phyloP scores from a whole-genome alignment of 2,888 invertebrate genomes.

The Drosophila pseudotalamancana region DNA sequence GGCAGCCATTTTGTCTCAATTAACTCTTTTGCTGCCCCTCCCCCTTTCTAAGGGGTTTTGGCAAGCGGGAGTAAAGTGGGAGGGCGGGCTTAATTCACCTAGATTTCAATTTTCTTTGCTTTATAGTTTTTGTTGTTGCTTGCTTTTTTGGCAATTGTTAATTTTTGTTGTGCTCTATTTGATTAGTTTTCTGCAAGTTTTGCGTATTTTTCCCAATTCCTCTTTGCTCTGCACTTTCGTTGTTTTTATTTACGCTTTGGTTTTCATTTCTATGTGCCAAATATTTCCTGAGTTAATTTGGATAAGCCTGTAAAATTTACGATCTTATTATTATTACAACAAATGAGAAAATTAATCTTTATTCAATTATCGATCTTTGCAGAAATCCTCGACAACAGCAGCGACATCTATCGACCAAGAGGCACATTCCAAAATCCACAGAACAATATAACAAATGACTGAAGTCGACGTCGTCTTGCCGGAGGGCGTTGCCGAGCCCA shows the following conservation, averaged over 20 bases:
- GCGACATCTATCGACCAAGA: constrained; percentile 41
- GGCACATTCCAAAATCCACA: constrained; percentile 51
- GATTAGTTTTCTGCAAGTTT: constrained; percentile 51
- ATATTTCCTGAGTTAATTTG: constrained; percentile 61
- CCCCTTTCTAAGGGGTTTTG: constrained; percentile 3
- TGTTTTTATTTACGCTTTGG: constrained; percentile 62
- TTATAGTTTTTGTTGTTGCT: constrained; percentile 32
- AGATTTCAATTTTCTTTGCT: constrained; percentile 61
- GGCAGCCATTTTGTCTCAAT: constrained; percentile 80
- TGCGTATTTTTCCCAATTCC: constrained; percentile 48
- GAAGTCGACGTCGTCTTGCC: constrained; percentile 82
- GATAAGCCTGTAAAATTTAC: constrained; percentile 5
- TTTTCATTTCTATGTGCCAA: constrained; percentile 64
- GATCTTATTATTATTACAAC: constrained; percentile 32
- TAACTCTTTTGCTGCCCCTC: constrained; percentile 54
- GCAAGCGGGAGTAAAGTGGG: neutral
- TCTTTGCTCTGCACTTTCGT: constrained; percentile 58
- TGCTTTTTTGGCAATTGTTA: constrained; percentile 48
- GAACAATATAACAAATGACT: constrained; percentile 76
- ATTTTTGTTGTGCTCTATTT: constrained; percentile 31
- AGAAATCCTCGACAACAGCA: constrained; percentile 35
- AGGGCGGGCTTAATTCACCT: constrained; percentile 59
- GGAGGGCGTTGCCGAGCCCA: constrained; percentile 77
- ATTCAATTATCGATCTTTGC: constrained; percentile 33
- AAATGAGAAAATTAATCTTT: constrained; percentile 8